Conservation (phyloP, 2,888 invertebrate genomes). For the Erebia epiphron region DNA sequence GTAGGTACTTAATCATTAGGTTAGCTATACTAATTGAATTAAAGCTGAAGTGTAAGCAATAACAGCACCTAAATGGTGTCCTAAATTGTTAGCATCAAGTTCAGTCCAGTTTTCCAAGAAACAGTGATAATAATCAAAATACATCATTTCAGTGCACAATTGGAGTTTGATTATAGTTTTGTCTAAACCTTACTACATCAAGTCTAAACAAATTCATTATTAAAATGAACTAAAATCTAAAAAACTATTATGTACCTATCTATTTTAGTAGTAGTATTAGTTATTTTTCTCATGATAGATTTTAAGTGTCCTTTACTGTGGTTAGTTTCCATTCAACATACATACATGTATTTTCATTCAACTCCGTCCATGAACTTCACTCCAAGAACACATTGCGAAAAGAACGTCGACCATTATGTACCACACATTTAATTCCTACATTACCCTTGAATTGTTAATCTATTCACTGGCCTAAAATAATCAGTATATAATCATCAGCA, state of each 20-base stretch:
- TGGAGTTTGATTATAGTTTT: neutral
- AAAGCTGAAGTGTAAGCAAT: neutral
- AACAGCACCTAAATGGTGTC: neutral
- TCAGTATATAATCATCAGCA: slow-evolving; percentile 58
- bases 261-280: too few species aligned
- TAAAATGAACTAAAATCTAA: too few species aligned
- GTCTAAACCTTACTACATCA: neutral
- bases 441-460: slow-evolving; percentile 64
- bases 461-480: slow-evolving; percentile 62
- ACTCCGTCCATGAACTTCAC: neutral
- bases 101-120: neutral
- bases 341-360: too few species aligned
- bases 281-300: too few species aligned
- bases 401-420: slow-evolving; percentile 34
- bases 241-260: too few species aligned
- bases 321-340: too few species aligned
- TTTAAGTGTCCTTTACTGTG: too few species aligned
- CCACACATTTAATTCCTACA: slow-evolving; percentile 42
- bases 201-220: too few species aligned
- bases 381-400: neutral
- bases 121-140: too few species aligned
- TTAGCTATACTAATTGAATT: too few species aligned
- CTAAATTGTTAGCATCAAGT: neutral
- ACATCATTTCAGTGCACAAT: neutral
- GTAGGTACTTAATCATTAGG: too few species aligned